Evolutionary conservation across 2,113 vertebrate genomes (phyloP), one percentile per base, ranked within the genome.

Genomic region (Hippolais icterina): DNA sequence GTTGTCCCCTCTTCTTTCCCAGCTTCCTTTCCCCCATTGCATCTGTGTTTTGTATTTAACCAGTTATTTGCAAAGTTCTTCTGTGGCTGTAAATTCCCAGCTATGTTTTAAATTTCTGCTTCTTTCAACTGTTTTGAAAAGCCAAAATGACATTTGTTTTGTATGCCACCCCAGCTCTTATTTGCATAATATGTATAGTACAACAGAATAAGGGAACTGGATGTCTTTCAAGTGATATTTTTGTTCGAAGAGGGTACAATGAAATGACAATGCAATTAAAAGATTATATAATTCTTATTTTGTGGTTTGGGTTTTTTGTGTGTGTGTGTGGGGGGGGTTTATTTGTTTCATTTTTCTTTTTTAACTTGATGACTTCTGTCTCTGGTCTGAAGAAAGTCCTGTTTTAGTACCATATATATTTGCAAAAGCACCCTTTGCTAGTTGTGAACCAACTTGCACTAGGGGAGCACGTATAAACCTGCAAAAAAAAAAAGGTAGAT

Each of bases 221-320:
- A 46, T 92, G 80, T 93, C 83, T 97, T 94, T 95, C 59, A 79
- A 94, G 70, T 85, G 78, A n/a, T 96, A 77, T 47, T 97, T 96
- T 89, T 61, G 85, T 97, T 95, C 93, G 96, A 95, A 96, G 89
- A 75, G 44, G 87, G 83, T 94, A 96, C 91, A 93, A 96, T 94
- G 87, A 89, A 94, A 95, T 76, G 89, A 90, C 95, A 97, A 97
- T 96, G 89, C 96, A 97, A 97, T 97, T 97, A 97, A 97, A 98
- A 97, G 85, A 96, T 63, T 87, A 47, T 90, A 29, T 94, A 82
- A 88, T 50, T 85, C 35, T 85, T 86, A 27, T 42, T 80, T 87
- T 56, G 79, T 54, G 49, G 64, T 50, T 66, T 68, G 17, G 39
- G 17, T 44, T 66, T 59, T 46, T 15, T 46, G 14, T 59, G 5